Conservation (phyloP, 2,888 invertebrate genomes). For the Lasioglossum vierecki region DNA sequence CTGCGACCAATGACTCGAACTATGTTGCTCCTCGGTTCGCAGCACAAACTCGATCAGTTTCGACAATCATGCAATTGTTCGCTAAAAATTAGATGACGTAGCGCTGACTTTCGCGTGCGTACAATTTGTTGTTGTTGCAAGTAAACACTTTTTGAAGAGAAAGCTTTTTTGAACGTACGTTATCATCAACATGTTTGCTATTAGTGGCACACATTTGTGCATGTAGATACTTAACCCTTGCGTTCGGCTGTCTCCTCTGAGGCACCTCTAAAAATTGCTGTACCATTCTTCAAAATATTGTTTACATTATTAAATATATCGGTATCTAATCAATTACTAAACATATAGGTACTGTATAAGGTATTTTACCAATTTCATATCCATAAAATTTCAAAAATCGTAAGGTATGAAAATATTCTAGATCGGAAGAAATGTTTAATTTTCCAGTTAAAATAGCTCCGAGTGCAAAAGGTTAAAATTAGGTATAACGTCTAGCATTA, state of each 20-base stretch:
- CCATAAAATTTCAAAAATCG: no score
- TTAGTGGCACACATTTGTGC: no score
- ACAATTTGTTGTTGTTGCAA: background rate
- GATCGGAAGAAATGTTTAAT: no score
- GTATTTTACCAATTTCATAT: no score
- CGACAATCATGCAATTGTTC: background rate
- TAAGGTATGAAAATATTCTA: no score
- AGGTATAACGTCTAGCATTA: background rate
- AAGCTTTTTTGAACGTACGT: background rate
- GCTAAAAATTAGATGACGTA: background rate
- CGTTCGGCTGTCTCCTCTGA: no score
- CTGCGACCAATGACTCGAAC: conserved; percentile 19
- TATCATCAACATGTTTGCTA: background rate
- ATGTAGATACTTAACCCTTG: background rate
- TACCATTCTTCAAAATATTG: no score
- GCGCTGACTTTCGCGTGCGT: background rate
- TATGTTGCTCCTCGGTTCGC: background rate
- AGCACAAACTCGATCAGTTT: background rate
- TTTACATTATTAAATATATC: no score
- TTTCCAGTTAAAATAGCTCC: no score
- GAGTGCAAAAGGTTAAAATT: background rate
- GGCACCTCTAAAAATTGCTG: no score
- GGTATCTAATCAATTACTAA: no score
- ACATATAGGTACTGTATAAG: no score
- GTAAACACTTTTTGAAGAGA: background rate